These are phyloP conservation scores for Marasmarcha lunaedactyla DNA, from an alignment of 2,888 invertebrate species.

Conservation along the genomic window DNA sequence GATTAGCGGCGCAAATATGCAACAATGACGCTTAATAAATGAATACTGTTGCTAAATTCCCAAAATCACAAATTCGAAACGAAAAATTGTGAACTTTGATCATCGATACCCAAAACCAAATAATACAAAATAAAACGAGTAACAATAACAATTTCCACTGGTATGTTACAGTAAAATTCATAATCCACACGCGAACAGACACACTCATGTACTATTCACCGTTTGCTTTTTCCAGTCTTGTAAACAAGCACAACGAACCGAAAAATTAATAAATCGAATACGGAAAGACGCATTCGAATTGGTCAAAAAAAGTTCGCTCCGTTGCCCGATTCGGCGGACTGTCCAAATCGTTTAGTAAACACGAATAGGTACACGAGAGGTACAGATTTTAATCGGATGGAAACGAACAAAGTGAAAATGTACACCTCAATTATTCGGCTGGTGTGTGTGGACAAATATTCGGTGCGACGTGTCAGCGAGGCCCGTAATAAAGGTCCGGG, in stretches of 20 bases:
- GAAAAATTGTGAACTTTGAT: no score
- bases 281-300: conserved; percentile 5
- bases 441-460: conserved; percentile 50
- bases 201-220: background rate
- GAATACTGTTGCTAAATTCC: no score
- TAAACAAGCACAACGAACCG: conserved; percentile 1
- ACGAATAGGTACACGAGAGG: conserved; percentile 65
- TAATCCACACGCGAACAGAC: background rate
- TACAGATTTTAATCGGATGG: conserved; percentile 70
- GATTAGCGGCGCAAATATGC: no score
- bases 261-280: conserved; percentile 13
- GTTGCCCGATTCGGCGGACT: conserved; percentile 54
- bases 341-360: conserved; percentile 69
- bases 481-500: conserved; percentile 22
- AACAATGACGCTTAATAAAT: no score
- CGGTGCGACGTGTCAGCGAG: conserved; percentile 39
- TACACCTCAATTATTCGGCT: conserved; percentile 69
- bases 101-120: no score
- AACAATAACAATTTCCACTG: no score
- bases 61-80: no score
- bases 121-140: no score
- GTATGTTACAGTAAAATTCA: background rate
- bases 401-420: conserved; percentile 70
- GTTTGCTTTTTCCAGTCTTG: background rate
- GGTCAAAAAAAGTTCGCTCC: conserved; percentile 36